Evolutionary conservation across 2,888 invertebrate species (phyloP).

Genomic region (Bhutanitis thaidina): DNA sequence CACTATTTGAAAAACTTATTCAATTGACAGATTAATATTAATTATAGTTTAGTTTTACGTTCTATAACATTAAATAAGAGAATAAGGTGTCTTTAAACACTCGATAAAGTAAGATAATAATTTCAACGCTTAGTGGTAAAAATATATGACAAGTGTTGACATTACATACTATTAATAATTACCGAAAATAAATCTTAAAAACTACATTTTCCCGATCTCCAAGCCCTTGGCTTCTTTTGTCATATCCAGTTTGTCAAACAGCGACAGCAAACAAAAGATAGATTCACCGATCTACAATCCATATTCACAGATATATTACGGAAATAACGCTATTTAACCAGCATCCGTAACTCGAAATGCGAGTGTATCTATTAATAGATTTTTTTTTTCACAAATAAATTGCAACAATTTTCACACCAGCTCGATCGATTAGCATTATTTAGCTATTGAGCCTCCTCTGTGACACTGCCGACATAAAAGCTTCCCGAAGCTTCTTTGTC

Average conservation of each 20-base stretch:
- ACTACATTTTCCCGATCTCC: constrained; percentile 2
- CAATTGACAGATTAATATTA: constrained; percentile 28
- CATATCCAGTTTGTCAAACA: constrained; percentile 13
- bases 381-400: constrained; percentile 22
- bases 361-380: constrained; percentile 40
- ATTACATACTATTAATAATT: background rate
- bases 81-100: constrained; percentile 22
- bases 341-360: constrained; percentile 24
- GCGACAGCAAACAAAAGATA: constrained; percentile 14
- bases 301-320: constrained; percentile 17
- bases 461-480: constrained; percentile 82
- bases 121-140: constrained; percentile 26
- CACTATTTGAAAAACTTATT: constrained; percentile 31
- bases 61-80: constrained; percentile 22
- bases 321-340: constrained; percentile 6
- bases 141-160: constrained; percentile 16
- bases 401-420: constrained; percentile 6
- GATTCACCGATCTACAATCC: constrained; percentile 10
- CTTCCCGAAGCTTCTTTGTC: constrained; percentile 82
- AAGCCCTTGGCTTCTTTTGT: constrained; percentile 7
- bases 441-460: constrained; percentile 59
- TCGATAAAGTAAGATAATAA: constrained; percentile 21
- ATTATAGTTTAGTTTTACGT: constrained; percentile 24
- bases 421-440: background rate
- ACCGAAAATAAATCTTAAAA: constrained; percentile 11